Evolutionary conservation across 2,888 invertebrate species (phyloP).

Genomic region (Ophion slaviceki): DNA sequence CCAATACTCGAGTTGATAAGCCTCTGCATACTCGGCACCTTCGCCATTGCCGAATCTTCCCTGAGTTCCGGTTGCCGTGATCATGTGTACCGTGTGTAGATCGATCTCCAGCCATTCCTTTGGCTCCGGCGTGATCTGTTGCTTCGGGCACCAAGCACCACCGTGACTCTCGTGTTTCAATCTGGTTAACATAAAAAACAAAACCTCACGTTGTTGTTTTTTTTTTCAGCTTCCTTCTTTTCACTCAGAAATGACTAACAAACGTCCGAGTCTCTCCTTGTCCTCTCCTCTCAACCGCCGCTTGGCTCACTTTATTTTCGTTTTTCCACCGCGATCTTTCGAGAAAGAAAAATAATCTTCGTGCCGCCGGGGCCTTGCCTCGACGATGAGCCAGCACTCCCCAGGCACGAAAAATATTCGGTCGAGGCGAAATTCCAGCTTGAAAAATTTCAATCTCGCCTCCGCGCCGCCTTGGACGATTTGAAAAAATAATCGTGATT

Average conservation of each 20-base stretch:
- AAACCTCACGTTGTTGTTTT: not conserved
- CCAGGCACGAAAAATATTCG: conserved; percentile 55
- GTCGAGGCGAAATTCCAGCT: conserved; percentile 42
- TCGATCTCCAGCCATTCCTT: conserved; percentile 93
- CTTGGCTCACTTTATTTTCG: conserved; percentile 64
- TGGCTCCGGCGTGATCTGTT: conserved; percentile 90
- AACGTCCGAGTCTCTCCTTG: not conserved
- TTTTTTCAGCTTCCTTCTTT: conserved; percentile 27
- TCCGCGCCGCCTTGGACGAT: not conserved
- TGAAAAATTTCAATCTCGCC: conserved; percentile 43
- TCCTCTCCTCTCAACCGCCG: not conserved
- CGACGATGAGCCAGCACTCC: conserved; percentile 52
- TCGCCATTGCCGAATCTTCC: conserved; percentile 96
- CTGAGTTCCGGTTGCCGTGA: conserved; percentile 92
- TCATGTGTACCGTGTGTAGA: conserved; percentile 90
- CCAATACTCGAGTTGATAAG: conserved; percentile 94
- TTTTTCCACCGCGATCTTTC: conserved; percentile 47
- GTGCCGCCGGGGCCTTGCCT: conserved; percentile 16
- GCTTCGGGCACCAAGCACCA: conserved; percentile 97
- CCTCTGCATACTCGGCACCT: conserved; percentile 94
- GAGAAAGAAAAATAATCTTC: conserved; percentile 63
- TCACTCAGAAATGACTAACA: conserved; percentile 26
- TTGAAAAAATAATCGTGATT: conserved; percentile 40
- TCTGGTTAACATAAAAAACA: conserved; percentile 84
- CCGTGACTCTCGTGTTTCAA: conserved; percentile 92